Evolutionary conservation across 2,797 vertebrate genomes (phyloP), one percentile per base, ranked within the genome.

Genomic region (Macropodus opercularis): DNA sequence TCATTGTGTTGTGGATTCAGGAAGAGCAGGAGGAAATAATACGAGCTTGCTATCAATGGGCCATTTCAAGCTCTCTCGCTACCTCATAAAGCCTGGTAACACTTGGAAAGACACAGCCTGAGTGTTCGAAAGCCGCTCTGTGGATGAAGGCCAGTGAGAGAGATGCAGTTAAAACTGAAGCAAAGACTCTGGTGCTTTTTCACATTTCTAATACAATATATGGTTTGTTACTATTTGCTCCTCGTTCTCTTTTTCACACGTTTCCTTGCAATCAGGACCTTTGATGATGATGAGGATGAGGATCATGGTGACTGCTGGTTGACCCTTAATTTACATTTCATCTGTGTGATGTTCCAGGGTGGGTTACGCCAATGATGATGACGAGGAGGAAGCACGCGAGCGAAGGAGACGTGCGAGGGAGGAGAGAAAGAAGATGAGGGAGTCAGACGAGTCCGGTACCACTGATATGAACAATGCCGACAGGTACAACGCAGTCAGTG

Each of bases 301-400:
- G n/a, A n/a, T n/a, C n/a, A n/a, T n/a, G n/a, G n/a, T n/a, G n/a
- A n/a, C n/a, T n/a, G n/a, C n/a, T n/a, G n/a, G n/a, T n/a, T n/a
- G n/a, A n/a, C n/a, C n/a, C n/a, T n/a, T n/a, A n/a, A n/a, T n/a
- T n/a, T n/a, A n/a, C n/a, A n/a, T n/a, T n/a, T 36, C 43, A 4
- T 44, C 2, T 64, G 14, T 62, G 38, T 64, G 9, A 22, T 71
- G 1, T 88, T 89, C 67, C 84, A 99, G 96, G 74, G 60, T 75
- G 5, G 92, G 88, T 72, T 85, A 81, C 75, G 75, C 89, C 50
- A 94, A 93, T 0, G 92, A 95, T 0, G 96, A 99, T 3, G 96
- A 98, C 0, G 97, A 98, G 36, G 96, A 98, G 79, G 96, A 92
- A 0, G 94, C 95, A 34, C 90, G 94, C 14, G 96, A 99, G 77